These are phyloP conservation scores for Sarcophaga carnaria DNA, from an alignment of 2,888 invertebrate species.

Conservation along the genomic window DNA sequence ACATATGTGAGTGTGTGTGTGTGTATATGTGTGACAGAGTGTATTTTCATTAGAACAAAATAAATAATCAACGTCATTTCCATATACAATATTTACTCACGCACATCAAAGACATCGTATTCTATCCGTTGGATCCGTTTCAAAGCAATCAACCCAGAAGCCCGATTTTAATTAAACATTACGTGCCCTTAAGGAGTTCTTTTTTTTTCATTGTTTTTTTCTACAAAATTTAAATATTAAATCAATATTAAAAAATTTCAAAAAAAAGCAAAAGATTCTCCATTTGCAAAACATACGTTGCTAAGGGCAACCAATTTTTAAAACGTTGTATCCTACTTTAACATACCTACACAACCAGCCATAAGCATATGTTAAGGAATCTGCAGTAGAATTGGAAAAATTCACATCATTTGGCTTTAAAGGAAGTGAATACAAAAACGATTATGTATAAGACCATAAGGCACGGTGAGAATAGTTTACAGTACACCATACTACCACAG, in stretches of 20 bases:
- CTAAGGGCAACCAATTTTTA: constrained; percentile 58
- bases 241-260: constrained; percentile 51
- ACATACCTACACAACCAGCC: not conserved
- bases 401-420: not conserved
- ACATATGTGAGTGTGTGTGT: too few relatives aligned
- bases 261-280: not conserved
- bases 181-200: not conserved
- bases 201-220: constrained; percentile 9
- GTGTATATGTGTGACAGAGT: not conserved
- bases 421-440: not conserved
- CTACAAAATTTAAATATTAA: constrained; percentile 50
- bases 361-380: constrained; percentile 53
- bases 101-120: constrained; percentile 22
- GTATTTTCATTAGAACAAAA: constrained; percentile 50
- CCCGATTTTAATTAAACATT: not conserved
- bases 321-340: not conserved
- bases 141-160: not conserved
- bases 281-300: constrained; percentile 48
- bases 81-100: constrained; percentile 22
- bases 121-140: constrained; percentile 20
- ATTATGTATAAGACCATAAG: constrained; percentile 89
- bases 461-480: constrained; percentile 88
- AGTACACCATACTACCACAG: constrained; percentile 89
- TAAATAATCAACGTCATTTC: constrained; percentile 47
- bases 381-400: not conserved